Percentiles rank a stretch among this genome's conserved stretches.
Conservation (phyloP, 2,113 vertebrate species). For the Labeo rohita region DNA sequence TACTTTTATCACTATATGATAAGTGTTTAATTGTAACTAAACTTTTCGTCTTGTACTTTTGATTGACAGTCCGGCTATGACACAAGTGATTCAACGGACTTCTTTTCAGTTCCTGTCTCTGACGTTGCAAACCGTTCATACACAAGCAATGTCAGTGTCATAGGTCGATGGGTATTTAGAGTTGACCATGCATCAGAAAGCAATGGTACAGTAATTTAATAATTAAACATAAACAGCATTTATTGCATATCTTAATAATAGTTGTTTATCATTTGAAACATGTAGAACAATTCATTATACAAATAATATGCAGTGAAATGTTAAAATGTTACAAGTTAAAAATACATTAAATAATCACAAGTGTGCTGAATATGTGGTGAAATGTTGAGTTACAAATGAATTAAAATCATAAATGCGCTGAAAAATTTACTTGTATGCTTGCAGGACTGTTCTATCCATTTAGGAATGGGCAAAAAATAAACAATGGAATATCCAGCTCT, state of each 20-base stretch:
- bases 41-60: neutral
- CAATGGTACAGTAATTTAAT: neutral
- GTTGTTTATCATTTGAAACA: neutral
- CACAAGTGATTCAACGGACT: conserved; percentile 27
- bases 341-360: neutral
- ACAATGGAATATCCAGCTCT: neutral
- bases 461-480: neutral
- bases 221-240: neutral
- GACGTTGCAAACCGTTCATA: neutral
- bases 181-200: neutral
- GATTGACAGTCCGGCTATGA: conserved; percentile 18
- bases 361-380: neutral
- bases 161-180: conserved; percentile 6
- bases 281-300: neutral
- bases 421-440: neutral
- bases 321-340: neutral
- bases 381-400: neutral
- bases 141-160: neutral
- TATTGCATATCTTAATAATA: neutral
- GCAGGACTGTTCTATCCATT: conserved; percentile 20
- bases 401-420: neutral
- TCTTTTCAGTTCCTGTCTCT: neutral
- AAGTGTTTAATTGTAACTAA: neutral
- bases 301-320: neutral
- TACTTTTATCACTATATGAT: neutral